Evolutionary conservation across 2,113 vertebrate species (phyloP), one percentile per base, ranked within the genome.

Genomic region (Onychorhynchus coronatus): DNA sequence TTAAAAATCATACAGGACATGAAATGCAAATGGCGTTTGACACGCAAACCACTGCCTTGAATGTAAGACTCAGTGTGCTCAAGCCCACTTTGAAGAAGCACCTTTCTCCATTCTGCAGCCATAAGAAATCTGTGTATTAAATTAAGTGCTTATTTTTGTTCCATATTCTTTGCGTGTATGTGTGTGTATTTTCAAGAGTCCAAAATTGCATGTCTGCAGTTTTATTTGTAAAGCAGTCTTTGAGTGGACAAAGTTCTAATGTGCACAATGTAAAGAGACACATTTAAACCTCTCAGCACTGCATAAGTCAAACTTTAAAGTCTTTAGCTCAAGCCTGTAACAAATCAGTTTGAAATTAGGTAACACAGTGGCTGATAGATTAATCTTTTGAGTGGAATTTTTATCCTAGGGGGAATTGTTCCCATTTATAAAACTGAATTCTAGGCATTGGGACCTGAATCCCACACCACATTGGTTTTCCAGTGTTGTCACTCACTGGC

Each of bases 201-300:
- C 63, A 70, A 93, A 76, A 88, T 25, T 37, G 39, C 71, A 67
- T 90, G n/a, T 82, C 77, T 74, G 44, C 23, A 79, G 47, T 93
- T 96, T 92, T 90, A 92, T 91, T 95, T 94, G 35, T 84, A 75
- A 76, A 93, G 91, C 62, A 68, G 50, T 78, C 85, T 94, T 75
- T 80, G 50, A 72, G 93, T 17, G 28, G 84, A 52, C 55, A 46
- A 67, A 59, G 31, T 33, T 81, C 82, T 89, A 58, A 88, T 74
- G 50, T 79, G 27, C 24, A 8, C 52, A 30, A 3, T 19, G 2
- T 65, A 35, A 93, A 58, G 28, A 79, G 35, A 41, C 31, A 28
- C 28, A 5, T 67, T 47, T 53, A 75, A 88, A 87, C 10, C 28
- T 93, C 58, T 59, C 63, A 46, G 70, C 33, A 58, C 44, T 66